Base-by-base conservation (phyloP, 2,113 vertebrate genomes). In the Xenus cinereus region DNA sequence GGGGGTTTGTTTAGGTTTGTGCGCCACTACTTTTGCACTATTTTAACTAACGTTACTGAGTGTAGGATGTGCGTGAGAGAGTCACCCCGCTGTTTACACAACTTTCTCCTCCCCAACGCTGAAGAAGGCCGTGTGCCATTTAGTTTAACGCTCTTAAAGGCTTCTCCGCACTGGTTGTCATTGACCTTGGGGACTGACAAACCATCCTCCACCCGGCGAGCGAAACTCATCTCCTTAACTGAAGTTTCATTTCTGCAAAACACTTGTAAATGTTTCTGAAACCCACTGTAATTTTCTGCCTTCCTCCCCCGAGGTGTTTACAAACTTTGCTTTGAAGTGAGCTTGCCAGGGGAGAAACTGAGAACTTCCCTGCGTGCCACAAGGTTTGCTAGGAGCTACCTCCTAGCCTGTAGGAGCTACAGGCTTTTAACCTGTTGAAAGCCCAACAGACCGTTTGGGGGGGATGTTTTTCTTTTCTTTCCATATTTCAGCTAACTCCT, bases 241-340 rank as follows among this genome's bases (percentile, higher is more conserved):
- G 45, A 75, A 74, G 68, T 86, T 95, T 86, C 30, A 68, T 87
- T 91, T 95, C 77, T 96, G 56, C 76, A 91, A 89, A 95, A 82
- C 80, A 60, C 43, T 87, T 64, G 66, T 51, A 32, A 93, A 92
- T 41, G 76, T 89, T 91, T 92, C 84, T 72, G 64, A 93, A 94
- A 84, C 66, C 16, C 73, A 11, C 14, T 60, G 46, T n/a, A 28
- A 39, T 77, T 59, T 92, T 77, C 84, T 68, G 43, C 39, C 17
- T 16, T 7, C 8, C 32, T 53, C n/a, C 51, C 30, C 35, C 6
- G 15, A 54, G 57, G 48, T 78, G 48, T 92, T 94, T 89, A 81
- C 73, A 89, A 87, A 78, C 69, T 67, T 53, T 71, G 56, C 73
- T 90, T 95, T 91, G 86, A 87, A 87, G 80, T 67, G 53, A 72